Conservation (phyloP, 2,113 vertebrate species). For the Jaculus jaculus region DNA sequence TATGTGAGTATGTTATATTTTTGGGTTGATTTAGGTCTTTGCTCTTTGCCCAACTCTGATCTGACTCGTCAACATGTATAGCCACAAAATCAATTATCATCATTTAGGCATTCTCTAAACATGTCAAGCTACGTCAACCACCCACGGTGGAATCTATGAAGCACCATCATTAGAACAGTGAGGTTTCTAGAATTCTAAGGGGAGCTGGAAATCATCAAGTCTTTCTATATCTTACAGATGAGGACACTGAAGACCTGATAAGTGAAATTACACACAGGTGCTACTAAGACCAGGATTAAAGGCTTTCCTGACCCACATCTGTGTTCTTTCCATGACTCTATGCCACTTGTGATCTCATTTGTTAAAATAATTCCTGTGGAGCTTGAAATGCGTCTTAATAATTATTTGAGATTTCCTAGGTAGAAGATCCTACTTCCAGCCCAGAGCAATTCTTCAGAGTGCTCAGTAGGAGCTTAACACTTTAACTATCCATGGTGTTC, state of each 20-base stretch:
- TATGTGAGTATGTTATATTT: slow-evolving; percentile 37
- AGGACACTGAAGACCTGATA: background rate
- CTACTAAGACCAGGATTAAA: background rate
- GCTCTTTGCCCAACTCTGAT: background rate
- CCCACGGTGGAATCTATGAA: background rate
- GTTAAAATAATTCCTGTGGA: background rate
- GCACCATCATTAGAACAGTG: background rate
- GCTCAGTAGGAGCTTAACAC: background rate
- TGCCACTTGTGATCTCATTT: background rate
- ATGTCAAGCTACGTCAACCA: background rate
- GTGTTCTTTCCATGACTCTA: background rate
- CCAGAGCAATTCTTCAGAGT: slow-evolving; percentile 44
- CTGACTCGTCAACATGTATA: background rate
- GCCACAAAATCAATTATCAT: background rate
- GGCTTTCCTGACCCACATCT: background rate
- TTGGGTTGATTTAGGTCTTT: background rate
- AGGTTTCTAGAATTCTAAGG: background rate
- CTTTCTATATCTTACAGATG: background rate
- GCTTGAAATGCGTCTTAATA: background rate
- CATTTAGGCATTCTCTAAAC: background rate
- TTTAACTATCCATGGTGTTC: background rate
- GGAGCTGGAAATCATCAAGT: background rate
- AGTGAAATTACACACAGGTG: background rate
- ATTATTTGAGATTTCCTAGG: slow-evolving; percentile 9
- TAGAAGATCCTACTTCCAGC: background rate